Conservation (phyloP, 1,140 invertebrate genomes). For the Helicorthomorpha holstii region DNA sequence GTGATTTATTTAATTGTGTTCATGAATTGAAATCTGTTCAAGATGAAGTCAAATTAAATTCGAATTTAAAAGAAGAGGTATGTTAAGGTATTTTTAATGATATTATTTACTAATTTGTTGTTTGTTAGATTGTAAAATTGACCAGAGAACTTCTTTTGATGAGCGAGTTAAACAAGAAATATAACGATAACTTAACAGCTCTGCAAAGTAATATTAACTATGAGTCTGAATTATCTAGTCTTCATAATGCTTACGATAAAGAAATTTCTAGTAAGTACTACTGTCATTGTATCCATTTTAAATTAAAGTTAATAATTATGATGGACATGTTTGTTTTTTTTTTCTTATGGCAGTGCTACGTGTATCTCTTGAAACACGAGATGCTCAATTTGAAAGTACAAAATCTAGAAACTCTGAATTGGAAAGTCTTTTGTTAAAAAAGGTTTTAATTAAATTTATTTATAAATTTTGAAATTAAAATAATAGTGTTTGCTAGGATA, state of each 20-base stretch:
- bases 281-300: neutral
- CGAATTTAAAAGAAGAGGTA: neutral
- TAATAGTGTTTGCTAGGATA: neutral
- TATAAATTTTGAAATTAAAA: neutral
- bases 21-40: neutral
- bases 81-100: neutral
- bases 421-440: neutral
- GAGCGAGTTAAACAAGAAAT: conserved; percentile 25
- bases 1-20: conserved; percentile 1
- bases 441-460: neutral
- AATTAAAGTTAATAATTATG: neutral
- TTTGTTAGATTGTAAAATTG: conserved; percentile 21
- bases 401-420: neutral
- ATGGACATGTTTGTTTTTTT: neutral
- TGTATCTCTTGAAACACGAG: neutral
- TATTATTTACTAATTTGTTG: conserved; percentile 2
- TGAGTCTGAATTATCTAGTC: conserved; percentile 13
- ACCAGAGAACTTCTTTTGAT: conserved; percentile 24
- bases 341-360: neutral
- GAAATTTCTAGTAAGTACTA: neutral
- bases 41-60: neutral
- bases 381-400: neutral
- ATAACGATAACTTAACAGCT: conserved; percentile 15
- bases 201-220: conserved; percentile 18
- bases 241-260: neutral